Evolutionary conservation across 2,888 invertebrate species (phyloP).

Genomic region (Tinea pellionella): DNA sequence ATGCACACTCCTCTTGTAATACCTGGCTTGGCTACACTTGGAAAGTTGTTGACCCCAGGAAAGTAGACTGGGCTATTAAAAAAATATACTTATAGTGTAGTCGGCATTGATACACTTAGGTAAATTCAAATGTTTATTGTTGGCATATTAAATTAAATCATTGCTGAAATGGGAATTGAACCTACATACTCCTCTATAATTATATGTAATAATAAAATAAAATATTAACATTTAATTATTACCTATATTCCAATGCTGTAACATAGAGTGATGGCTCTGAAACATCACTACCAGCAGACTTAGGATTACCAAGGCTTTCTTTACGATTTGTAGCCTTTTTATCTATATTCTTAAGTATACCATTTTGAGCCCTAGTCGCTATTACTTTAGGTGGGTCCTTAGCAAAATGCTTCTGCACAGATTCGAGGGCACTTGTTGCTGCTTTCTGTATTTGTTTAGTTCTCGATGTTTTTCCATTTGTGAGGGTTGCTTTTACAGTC

Average conservation of each 20-base stretch:
- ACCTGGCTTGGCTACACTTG: too few species aligned
- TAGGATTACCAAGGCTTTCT: constrained; percentile 42
- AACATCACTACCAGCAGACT: constrained; percentile 72
- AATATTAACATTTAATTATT: constrained; percentile 17
- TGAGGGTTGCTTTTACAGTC: constrained; percentile 17
- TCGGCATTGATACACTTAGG: too few species aligned
- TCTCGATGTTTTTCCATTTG: constrained; percentile 55
- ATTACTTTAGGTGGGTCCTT: constrained; percentile 46
- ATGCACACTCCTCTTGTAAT: too few species aligned
- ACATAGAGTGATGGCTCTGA: constrained; percentile 82
- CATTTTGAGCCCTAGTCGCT: constrained; percentile 45
- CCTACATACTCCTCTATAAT: too few species aligned
- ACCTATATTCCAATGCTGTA: constrained; percentile 81
- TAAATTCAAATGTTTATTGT: too few species aligned
- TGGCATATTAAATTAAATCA: too few species aligned
- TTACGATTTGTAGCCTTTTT: constrained; percentile 31
- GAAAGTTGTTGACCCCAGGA: too few species aligned
- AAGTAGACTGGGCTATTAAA: too few species aligned
- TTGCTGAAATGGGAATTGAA: too few species aligned
- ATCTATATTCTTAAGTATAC: constrained; percentile 55
- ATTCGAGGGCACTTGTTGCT: constrained; percentile 47
- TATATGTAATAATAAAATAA: too few species aligned
- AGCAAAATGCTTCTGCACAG: constrained; percentile 51
- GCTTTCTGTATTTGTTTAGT: constrained; percentile 53
- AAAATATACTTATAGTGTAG: too few species aligned